Base-by-base conservation (phyloP, 2,888 invertebrate species). In the Sycophila texana region DNA sequence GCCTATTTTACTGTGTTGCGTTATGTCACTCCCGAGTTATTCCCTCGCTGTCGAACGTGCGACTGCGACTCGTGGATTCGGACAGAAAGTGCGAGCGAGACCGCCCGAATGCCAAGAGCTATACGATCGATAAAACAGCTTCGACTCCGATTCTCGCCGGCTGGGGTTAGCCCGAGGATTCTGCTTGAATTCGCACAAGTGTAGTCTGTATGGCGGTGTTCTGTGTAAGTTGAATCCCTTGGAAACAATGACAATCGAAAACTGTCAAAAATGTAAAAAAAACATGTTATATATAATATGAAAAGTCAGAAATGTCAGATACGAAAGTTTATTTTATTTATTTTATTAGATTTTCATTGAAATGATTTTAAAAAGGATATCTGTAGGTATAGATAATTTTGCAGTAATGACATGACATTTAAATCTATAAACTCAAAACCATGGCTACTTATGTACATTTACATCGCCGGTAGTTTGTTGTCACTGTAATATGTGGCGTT, bases 11-110 rank as follows among this genome's bases (percentile, higher is more conserved):
- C 13, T 20, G 16, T 51, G 14, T 26, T 39, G 51, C 12, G 61
- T 74, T 74, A 74, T 66, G 18, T 66, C 66, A 74, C 66, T 60
- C 14, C 2, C 30, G 72, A 53, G 63, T 39, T 39, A 10, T n/a
- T 49, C 49, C 2, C 10, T 22, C 60, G 58, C 49, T 60, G 58
- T 58, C 72, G 30, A 53, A 53, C 63, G 61, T 73, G 55, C 66
- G 66, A 74, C 57, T n/a, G 53, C 39, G 18, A 7, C 30, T 30
- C 61, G 16, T 39, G 5, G 39, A 39, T 39, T 26, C 39, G 39
- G 16, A 14, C 53, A 5, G 30, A 61, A 7, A 30, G 22, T 13
- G 1, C 16, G 26, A 22, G 18, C 18, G 12, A 60, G 26, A 60
- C 22, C 20, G 51, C 12, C 26, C n/a, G n/a, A n/a, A n/a, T n/a